phyloP scores from a whole-genome alignment of 2,113 vertebrate species.

The Chamaea fasciata region DNA sequence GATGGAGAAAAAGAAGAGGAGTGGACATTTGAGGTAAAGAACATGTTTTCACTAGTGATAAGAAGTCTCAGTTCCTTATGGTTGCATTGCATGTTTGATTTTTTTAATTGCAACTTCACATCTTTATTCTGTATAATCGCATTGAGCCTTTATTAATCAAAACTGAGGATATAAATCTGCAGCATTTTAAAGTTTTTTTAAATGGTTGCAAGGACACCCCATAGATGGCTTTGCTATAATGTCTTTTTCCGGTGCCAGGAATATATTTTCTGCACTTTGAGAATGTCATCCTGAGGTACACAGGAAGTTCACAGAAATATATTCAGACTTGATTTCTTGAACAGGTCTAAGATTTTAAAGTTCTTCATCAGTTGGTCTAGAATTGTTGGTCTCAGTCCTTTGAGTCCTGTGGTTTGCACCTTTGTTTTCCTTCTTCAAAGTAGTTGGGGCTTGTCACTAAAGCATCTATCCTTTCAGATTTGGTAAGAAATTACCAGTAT shows the following conservation, averaged over 20 bases:
- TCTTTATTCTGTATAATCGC: neutral
- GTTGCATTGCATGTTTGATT: neutral
- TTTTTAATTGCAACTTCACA: neutral
- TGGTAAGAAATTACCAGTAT: neutral
- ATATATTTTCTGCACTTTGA: neutral
- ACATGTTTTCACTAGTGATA: neutral
- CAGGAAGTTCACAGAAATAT: neutral
- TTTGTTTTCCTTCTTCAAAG: neutral
- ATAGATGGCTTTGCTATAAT: neutral
- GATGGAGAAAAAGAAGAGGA: constrained; percentile 82
- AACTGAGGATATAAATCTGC: neutral
- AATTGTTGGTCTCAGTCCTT: neutral
- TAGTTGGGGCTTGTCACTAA: neutral
- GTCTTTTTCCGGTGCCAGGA: neutral
- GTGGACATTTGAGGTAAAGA: constrained; percentile 80
- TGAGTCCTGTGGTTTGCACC: neutral
- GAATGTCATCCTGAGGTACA: neutral
- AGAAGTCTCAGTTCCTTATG: neutral
- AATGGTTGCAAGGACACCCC: neutral
- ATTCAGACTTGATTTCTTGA: neutral
- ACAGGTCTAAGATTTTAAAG: neutral
- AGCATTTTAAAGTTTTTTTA: neutral
- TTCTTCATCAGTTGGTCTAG: neutral
- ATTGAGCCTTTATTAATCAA: neutral
- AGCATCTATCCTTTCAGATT: neutral